phyloP scores from a whole-genome alignment of 2,888 invertebrate species.

The Conus canariensis region DNA sequence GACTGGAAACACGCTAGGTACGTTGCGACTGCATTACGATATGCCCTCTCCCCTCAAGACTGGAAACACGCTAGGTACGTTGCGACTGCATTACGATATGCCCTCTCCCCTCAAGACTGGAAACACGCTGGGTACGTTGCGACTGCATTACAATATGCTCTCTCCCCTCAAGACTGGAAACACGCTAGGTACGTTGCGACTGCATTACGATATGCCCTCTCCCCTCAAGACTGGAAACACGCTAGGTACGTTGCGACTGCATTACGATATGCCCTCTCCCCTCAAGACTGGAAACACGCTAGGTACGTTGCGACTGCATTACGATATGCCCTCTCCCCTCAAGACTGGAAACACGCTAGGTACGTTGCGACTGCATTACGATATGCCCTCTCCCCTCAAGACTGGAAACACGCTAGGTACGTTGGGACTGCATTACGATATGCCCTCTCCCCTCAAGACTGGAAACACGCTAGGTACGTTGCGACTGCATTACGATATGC shows the following conservation, averaged over 20 bases:
- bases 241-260: conserved; percentile 85
- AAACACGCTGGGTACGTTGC: conserved; percentile 85
- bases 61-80: conserved; percentile 85
- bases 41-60: conserved; percentile 85
- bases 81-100: conserved; percentile 85
- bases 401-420: conserved; percentile 86
- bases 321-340: conserved; percentile 86
- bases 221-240: conserved; percentile 84
- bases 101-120: conserved; percentile 84
- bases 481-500: conserved; percentile 86
- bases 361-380: conserved; percentile 83
- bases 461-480: conserved; percentile 85
- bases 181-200: conserved; percentile 85
- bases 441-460: conserved; percentile 85
- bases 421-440: conserved; percentile 84
- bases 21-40: conserved; percentile 78
- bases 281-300: conserved; percentile 84
- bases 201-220: conserved; percentile 86
- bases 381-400: conserved; percentile 85
- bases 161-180: conserved; percentile 84
- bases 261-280: conserved; percentile 87
- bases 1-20: conserved; percentile 86
- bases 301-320: conserved; percentile 84
- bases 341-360: conserved; percentile 86
- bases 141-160: conserved; percentile 86